Percentiles rank a stretch among this genome's conserved stretches.
phyloP scores from a whole-genome alignment of 2,113 vertebrate genomes.

The Odocoileus virginianus region DNA sequence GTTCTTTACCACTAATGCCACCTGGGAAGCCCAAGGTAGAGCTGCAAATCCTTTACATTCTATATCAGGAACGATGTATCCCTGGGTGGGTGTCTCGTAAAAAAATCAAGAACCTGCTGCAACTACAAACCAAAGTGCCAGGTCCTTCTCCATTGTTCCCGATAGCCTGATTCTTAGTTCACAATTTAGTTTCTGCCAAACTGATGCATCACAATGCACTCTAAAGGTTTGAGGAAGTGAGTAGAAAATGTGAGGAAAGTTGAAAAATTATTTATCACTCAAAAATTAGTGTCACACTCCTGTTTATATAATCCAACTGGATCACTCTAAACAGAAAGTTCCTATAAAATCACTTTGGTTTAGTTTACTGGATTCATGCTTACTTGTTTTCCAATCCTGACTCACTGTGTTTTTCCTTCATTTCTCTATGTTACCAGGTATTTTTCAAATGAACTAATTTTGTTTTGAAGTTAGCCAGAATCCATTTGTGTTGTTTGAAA shows the following conservation, averaged over 20 bases:
- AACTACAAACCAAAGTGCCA: neutral
- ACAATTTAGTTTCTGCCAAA: neutral
- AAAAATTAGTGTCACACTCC: neutral
- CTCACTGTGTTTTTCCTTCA: neutral
- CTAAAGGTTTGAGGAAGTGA: neutral
- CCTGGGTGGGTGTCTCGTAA: neutral
- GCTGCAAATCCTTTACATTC: neutral
- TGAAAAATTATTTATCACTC: neutral
- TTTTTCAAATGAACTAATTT: neutral
- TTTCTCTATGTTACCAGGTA: neutral
- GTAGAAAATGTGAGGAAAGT: neutral
- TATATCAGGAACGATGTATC: neutral
- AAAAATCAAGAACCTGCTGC: neutral
- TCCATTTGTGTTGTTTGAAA: neutral
- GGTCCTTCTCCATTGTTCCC: neutral
- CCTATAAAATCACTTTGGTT: neutral
- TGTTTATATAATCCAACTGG: neutral
- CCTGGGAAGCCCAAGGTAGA: neutral
- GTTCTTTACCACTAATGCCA: neutral
- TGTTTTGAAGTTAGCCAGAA: neutral
- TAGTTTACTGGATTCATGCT: neutral
- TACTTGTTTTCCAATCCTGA: neutral
- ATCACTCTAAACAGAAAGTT: neutral
- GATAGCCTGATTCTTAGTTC: no score
- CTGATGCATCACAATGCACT: neutral